These are phyloP conservation scores for Napeogenes sylphis DNA, from an alignment of 2,888 invertebrate genomes.

Conservation along the genomic window DNA sequence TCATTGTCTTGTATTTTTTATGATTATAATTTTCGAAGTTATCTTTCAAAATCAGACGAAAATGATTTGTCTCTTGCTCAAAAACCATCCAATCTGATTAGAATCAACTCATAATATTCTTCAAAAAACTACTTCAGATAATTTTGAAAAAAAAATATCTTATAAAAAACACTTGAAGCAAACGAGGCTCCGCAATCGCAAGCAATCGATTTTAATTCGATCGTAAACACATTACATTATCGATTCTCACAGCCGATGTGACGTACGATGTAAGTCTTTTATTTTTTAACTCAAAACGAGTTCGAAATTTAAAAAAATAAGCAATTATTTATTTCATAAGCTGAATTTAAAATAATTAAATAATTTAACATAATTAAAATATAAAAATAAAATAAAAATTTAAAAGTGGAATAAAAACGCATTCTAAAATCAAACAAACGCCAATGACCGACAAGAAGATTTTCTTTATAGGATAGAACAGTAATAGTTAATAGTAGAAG, in stretches of 20 bases:
- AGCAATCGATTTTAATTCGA: slow-evolving; percentile 68
- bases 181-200: slow-evolving; percentile 38
- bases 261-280: slow-evolving; percentile 40
- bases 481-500: slow-evolving; percentile 3
- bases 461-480: slow-evolving; percentile 6
- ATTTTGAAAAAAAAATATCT: background rate
- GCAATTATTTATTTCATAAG: slow-evolving; percentile 8
- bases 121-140: background rate
- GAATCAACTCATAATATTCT: too few species aligned
- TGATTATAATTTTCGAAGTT: too few species aligned
- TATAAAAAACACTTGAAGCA: slow-evolving; percentile 20
- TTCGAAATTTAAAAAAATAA: slow-evolving; percentile 27
- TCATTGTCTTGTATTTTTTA: too few species aligned
- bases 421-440: background rate
- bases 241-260: slow-evolving; percentile 49
- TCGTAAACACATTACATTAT: slow-evolving; percentile 67
- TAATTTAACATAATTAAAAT: background rate
- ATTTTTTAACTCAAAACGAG: slow-evolving; percentile 35
- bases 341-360: background rate
- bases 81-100: too few species aligned
- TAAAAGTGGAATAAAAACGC: background rate
- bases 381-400: background rate
- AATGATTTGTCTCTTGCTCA: too few species aligned
- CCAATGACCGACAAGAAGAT: slow-evolving; percentile 6
- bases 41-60: too few species aligned